A percentile compares a stretch with the other conserved stretches of the same genome.
Evolutionary conservation across 1,140 invertebrate genomes (phyloP).

Genomic region (Pogonognathellus flavescens): DNA sequence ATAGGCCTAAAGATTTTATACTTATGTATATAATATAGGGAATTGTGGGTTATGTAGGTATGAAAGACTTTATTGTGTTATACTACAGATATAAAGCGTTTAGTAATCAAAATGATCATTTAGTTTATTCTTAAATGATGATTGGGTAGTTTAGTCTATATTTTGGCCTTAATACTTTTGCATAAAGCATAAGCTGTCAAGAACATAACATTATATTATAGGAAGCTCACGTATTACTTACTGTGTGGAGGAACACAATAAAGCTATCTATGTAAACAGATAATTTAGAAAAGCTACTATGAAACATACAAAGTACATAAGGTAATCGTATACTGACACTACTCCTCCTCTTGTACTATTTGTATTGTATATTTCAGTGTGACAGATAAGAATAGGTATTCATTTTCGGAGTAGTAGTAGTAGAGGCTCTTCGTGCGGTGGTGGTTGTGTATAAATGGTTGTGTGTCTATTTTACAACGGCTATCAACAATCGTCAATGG

Average conservation of each 20-base stretch:
- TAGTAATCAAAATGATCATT: not conserved
- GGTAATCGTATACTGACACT: too few species aligned
- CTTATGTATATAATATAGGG: too few species aligned
- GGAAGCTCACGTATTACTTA: not conserved
- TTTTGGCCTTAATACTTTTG: not conserved
- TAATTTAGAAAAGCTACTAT: not conserved
- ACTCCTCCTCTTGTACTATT: too few species aligned
- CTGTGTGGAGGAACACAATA: not conserved
- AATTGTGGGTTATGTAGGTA: too few species aligned
- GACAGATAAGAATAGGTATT: not conserved
- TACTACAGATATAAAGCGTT: not conserved
- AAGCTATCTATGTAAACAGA: slow-evolving; percentile 40
- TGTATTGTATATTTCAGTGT: not conserved
- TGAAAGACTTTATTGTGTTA: too few species aligned
- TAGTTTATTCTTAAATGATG: not conserved
- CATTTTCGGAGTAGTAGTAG: too few species aligned
- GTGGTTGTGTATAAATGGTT: too few species aligned
- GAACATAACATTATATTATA: not conserved
- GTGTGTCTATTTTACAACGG: too few species aligned
- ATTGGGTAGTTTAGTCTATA: not conserved
- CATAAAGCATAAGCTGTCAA: slow-evolving; percentile 9
- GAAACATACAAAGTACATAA: too few species aligned
- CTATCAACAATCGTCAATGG: too few species aligned
- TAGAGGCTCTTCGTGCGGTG: not conserved
- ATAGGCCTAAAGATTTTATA: too few species aligned